Base-by-base conservation (phyloP, 2,888 invertebrate species). In the Ethmia dodecea region DNA sequence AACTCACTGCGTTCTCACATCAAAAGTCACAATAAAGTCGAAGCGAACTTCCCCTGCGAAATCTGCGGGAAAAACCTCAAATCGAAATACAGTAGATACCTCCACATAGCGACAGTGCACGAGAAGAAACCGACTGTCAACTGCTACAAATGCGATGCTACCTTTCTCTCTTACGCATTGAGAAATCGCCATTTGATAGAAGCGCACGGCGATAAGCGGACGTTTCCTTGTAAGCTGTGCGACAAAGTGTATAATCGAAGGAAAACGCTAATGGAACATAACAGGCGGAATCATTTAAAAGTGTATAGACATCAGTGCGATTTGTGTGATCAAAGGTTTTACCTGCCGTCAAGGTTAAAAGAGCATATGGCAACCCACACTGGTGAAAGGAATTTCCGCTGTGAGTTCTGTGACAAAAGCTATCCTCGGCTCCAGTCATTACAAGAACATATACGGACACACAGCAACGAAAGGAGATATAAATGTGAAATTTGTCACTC, bases 371-470 rank as follows among this genome's bases (percentile, higher is more conserved):
- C 80, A 0, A 81, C 83, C 0, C 89, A 89, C 31, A 87, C 88
- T 0, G 81, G 86, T 0, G 88, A 88, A 13, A 76, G 87, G 45
- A 80, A 81, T 11, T 89, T 81, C 29, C 28, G 35, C 3, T 90
- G 90, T 42, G 83, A 87, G 11, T 78, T 83, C 28, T 90, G 90
- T 36, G 88, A 88, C 8, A 90, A 90, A 41, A 80, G 83, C 4
- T 90, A 90, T 39, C 89, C 89, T 0, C 71, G 89, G 8, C 57
- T 88, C 3, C 88, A 88, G 24, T 87, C 89, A 0, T 42, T 90
- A 9, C 88, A 89, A 1, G 89, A 89, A 3, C 90, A 90, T 50
- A 72, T 88, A 13, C 61, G 89, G 12, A 86, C 86, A 0, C 90
- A 90, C 37, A 71, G 53, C n/a, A 63, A 75, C 0, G 88, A 89